A percentile compares a stretch with the other conserved stretches of the same genome.
Evolutionary conservation across 2,888 invertebrate species (phyloP).

Genomic region (Cactoblastis cactorum): DNA sequence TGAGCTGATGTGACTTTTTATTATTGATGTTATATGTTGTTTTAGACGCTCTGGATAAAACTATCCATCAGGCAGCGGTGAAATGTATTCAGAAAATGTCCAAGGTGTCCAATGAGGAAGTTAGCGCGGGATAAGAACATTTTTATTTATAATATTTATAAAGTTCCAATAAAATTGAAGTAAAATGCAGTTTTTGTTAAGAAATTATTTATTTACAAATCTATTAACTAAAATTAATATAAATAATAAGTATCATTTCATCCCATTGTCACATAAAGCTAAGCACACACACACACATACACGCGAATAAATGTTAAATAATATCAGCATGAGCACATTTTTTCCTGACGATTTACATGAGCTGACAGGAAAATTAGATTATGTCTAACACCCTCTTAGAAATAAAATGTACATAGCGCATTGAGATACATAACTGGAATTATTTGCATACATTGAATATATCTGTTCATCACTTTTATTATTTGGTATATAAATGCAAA

Average conservation of each 20-base stretch:
- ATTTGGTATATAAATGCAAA: slow-evolving; percentile 8
- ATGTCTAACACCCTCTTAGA: background rate
- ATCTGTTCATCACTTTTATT: slow-evolving; percentile 1
- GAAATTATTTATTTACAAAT: slow-evolving; percentile 69
- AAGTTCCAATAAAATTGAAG: slow-evolving; percentile 13
- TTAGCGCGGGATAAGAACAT: slow-evolving; percentile 43
- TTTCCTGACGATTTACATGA: background rate
- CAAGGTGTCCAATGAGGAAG: slow-evolving; percentile 54
- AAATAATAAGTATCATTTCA: slow-evolving; percentile 44
- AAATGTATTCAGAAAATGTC: slow-evolving; percentile 81
- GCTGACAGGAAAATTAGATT: background rate
- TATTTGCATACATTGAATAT: background rate
- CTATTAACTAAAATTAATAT: slow-evolving; percentile 54
- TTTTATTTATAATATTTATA: slow-evolving; percentile 9
- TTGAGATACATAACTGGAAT: slow-evolving; percentile 4
- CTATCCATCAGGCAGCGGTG: slow-evolving; percentile 87
- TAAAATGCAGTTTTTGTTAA: slow-evolving; percentile 29
- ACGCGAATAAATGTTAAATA: slow-evolving; percentile 18
- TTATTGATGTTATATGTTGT: slow-evolving; percentile 9
- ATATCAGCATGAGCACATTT: slow-evolving; percentile 1
- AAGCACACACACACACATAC: slow-evolving; percentile 18
- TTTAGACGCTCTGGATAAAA: slow-evolving; percentile 86
- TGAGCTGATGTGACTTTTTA: background rate
- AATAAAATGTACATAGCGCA: slow-evolving; percentile 7
- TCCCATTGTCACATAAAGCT: slow-evolving; percentile 22